These are phyloP conservation scores for Sminthurinus aureus DNA, from an alignment of 2,888 invertebrate genomes.

Conservation along the genomic window DNA sequence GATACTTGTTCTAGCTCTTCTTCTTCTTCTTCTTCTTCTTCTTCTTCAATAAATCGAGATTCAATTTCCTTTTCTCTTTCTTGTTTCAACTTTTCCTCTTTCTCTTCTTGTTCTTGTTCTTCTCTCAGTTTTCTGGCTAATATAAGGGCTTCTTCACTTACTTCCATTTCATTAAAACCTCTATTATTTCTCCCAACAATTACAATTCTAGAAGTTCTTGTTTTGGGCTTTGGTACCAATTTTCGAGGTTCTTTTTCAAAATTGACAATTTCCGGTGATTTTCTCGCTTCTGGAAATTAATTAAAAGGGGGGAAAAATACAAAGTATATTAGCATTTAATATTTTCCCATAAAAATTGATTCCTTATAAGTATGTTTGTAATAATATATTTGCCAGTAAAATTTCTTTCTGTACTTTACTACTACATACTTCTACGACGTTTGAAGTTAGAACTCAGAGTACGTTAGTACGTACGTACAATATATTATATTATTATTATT, in stretches of 20 bases:
- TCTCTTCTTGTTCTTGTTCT: conserved; percentile 33
- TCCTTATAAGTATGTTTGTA: no score
- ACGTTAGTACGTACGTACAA: no score
- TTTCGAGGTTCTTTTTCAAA: conserved; percentile 51
- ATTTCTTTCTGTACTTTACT: no score
- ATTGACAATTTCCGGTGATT: conserved; percentile 45
- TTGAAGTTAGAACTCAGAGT: no score
- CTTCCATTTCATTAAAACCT: conserved; percentile 45
- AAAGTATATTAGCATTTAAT: background rate
- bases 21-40: background rate
- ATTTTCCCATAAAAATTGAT: no score
- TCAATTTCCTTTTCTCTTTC: background rate
- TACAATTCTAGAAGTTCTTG: background rate
- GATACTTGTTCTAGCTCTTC: background rate
- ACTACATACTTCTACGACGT: no score
- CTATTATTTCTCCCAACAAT: conserved; percentile 25
- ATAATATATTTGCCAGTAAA: no score
- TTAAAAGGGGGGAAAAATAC: background rate
- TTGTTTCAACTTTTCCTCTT: conserved; percentile 25
- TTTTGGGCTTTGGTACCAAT: conserved; percentile 18
- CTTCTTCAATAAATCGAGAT: conserved; percentile 2
- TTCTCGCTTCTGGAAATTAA: conserved; percentile 22
- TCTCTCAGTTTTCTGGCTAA: conserved; percentile 37
- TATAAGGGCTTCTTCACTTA: conserved; percentile 44
- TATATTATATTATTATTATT: no score